Conservation (phyloP, 2,797 vertebrate species). For the Myotis pilosus region DNA sequence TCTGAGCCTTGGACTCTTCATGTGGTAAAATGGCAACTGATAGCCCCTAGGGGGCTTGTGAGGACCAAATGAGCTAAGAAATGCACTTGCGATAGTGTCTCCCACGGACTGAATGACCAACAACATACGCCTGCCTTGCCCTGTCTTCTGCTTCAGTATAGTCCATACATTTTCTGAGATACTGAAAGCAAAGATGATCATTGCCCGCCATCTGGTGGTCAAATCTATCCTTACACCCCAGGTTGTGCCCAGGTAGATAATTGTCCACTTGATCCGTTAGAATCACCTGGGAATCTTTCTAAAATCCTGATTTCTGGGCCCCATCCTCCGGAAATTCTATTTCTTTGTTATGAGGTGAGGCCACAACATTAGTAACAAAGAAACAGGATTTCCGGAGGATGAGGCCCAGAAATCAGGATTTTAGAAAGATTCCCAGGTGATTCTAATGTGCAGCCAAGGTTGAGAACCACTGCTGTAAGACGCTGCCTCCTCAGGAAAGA, state of each 20-base stretch:
- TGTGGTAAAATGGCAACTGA: not conserved
- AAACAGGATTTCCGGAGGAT: too few relatives aligned
- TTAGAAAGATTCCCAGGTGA: too few relatives aligned
- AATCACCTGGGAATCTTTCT: too few relatives aligned
- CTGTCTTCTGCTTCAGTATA: accelerated
- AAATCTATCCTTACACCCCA: not conserved
- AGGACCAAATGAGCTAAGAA: not conserved
- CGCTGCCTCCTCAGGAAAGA: not conserved
- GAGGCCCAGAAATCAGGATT: too few relatives aligned
- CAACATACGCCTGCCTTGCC: not conserved
- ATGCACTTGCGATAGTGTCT: accelerated
- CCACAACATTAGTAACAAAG: too few relatives aligned
- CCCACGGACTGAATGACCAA: accelerated
- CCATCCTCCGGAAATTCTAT: too few relatives aligned
- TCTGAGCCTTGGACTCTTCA: not conserved
- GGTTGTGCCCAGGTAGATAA: accelerated
- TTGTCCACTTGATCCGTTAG: not conserved
- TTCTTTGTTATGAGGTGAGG: too few relatives aligned
- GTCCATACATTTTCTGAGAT: accelerated
- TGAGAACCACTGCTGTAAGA: not conserved
- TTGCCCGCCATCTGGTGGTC: conserved; percentile 24
- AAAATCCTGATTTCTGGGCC: too few relatives aligned
- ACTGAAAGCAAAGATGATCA: not conserved
- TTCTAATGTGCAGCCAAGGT: too few relatives aligned
- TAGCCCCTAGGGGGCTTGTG: not conserved